Conservation (phyloP, 2,113 vertebrate genomes). For the Atrichornis clamosus region DNA sequence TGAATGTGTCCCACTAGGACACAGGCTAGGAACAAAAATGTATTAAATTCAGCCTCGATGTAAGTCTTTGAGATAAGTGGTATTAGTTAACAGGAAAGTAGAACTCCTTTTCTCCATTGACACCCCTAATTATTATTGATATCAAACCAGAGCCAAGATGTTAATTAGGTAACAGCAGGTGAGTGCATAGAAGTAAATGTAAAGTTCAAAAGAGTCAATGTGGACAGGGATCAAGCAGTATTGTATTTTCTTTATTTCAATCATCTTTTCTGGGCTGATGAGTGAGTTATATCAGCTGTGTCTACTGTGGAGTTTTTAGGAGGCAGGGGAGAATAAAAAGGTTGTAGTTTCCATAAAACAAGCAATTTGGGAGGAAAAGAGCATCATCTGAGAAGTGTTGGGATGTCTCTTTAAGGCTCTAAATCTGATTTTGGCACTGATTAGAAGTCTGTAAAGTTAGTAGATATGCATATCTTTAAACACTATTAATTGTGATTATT, state of each 20-base stretch:
- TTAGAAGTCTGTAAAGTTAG: not conserved
- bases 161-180: not conserved
- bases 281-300: not conserved
- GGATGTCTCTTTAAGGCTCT: not conserved
- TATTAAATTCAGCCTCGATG: not conserved
- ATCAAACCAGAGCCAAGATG: not conserved
- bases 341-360: not conserved
- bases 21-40: not conserved
- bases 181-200: not conserved
- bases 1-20: not conserved
- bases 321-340: not conserved
- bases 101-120: not conserved
- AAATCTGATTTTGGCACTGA: not conserved
- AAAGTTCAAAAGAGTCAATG: not conserved
- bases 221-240: not conserved
- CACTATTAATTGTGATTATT: not conserved
- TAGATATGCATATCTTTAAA: not conserved
- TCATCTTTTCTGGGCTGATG: not conserved
- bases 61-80: not conserved
- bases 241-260: not conserved
- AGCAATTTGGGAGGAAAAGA: not conserved
- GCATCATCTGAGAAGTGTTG: accelerated
- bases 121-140: not conserved
- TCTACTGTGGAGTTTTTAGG: not conserved
- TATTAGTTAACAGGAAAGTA: not conserved